A percentile compares a stretch with the other conserved stretches of the same genome.
Evolutionary conservation across 2,113 vertebrate genomes (phyloP).

Genomic region (Platycercus adscitus): DNA sequence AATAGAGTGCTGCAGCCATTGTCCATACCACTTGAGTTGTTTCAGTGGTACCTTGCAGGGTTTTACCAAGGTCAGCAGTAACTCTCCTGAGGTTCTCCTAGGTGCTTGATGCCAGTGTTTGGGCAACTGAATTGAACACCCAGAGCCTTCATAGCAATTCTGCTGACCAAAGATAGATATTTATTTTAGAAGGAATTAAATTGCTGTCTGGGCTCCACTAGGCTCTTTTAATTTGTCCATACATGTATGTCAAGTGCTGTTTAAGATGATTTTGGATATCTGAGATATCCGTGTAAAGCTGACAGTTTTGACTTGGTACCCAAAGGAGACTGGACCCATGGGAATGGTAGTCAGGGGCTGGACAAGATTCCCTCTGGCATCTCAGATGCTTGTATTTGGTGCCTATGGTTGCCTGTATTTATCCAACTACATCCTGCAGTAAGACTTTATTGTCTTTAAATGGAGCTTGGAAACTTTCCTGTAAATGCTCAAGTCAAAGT

Average conservation of each 20-base stretch:
- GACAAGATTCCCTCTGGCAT: background rate
- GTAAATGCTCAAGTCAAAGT: background rate
- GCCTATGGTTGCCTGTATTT: background rate
- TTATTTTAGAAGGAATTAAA: background rate
- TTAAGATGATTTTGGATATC: background rate
- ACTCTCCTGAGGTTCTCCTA: background rate
- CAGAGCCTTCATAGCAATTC: background rate
- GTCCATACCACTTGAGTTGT: accelerated
- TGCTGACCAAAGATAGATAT: background rate
- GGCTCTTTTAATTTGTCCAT: background rate
- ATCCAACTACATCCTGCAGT: background rate
- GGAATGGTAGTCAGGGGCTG: background rate
- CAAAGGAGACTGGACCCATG: background rate
- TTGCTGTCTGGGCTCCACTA: background rate
- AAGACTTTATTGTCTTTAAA: background rate
- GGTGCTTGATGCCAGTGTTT: background rate
- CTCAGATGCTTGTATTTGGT: background rate
- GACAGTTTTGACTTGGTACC: background rate
- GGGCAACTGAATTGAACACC: background rate
- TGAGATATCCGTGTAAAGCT: background rate
- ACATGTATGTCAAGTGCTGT: background rate
- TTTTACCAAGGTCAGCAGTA: background rate
- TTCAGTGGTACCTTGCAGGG: background rate
- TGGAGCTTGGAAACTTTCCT: background rate
- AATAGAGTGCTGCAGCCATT: accelerated